Evolutionary conservation across 35 echinoderm and acorn worm species (phyloP).

Genomic region (Hemicentrotus pulcherrimus): DNA sequence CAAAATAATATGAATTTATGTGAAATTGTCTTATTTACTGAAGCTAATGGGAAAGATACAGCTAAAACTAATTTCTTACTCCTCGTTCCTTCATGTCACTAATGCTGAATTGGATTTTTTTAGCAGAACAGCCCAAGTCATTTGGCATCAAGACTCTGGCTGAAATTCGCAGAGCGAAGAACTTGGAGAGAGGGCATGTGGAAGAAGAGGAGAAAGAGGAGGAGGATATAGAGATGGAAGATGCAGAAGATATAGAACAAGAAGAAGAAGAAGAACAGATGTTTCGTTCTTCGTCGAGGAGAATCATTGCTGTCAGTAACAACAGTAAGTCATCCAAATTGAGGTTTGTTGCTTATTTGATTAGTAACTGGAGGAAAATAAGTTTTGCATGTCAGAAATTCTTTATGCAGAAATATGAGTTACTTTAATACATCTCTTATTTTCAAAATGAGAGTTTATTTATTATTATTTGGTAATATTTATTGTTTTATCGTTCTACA

Average conservation of each 20-base stretch:
- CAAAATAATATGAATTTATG: no score
- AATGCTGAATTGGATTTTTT: background rate
- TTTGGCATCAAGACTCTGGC: constrained; percentile 22
- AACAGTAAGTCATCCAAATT: background rate
- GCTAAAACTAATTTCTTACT: no score
- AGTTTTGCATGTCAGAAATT: background rate
- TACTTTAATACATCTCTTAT: no score
- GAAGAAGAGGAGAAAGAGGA: background rate
- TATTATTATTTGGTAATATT: no score
- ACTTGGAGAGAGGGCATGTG: constrained; percentile 25
- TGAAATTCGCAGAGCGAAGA: constrained; percentile 32
- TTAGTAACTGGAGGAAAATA: background rate
- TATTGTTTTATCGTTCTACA: no score
- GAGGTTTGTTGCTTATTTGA: background rate
- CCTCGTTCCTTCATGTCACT: background rate
- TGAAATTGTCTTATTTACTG: no score
- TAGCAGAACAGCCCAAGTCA: background rate
- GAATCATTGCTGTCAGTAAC: constrained; percentile 12
- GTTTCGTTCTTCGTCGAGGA: background rate
- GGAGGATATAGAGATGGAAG: background rate
- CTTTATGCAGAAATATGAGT: no score
- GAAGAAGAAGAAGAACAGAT: background rate
- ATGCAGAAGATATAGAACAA: background rate
- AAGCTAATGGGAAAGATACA: no score
- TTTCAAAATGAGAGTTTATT: no score